Evolutionary conservation across 2,113 vertebrate genomes (phyloP), one percentile per base, ranked within the genome.

Genomic region (Entomyzon cyanotis): DNA sequence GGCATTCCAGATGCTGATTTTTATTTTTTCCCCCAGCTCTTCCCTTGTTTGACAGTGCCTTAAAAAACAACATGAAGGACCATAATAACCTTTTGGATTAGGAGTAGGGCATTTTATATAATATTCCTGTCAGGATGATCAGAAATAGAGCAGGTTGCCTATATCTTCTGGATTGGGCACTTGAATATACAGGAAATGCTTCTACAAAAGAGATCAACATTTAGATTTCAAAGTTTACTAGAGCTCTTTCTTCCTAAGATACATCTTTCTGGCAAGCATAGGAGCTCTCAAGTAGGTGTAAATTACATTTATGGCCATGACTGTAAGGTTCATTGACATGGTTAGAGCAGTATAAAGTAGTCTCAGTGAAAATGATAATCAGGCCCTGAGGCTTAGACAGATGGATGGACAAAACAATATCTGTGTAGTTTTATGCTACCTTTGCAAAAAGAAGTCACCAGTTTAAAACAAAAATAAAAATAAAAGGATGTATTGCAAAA

Each of bases 271-370:
- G 93, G 89, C 76, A 92, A 46, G 52, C 56, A 84, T 37, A 89
- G 76, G 33, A 90, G 44, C 70, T 81, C 65, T 95, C 80, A 94
- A 94, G 84, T 89, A 94, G 77, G 91, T 92, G 87, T 94, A 97
- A 93, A 95, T 95, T 95, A 92, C 58, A 84, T 96, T 96, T 95
- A 96, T 82, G 64, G 41, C 86, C 73, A 67, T 94, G 90, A 95
- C 89, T 94, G 56, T 90, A 90, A 94, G 84, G 91, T 96, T 96
- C 91, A 95, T 96, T 94, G 93, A 92, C 94, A 92, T 93, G 84
- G 92, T 94, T 95, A 93, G 73, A 96, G 76, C 76, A 63, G 73
- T 93, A 95, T 92, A 94, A 95, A 94, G 91, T 77, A 93, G 88
- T 83, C 79, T 93, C 71, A 69, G 85, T 83, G 92, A 96, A 96